Base-by-base conservation (phyloP, 2,113 vertebrate species). In the Dermatemys mawii region DNA sequence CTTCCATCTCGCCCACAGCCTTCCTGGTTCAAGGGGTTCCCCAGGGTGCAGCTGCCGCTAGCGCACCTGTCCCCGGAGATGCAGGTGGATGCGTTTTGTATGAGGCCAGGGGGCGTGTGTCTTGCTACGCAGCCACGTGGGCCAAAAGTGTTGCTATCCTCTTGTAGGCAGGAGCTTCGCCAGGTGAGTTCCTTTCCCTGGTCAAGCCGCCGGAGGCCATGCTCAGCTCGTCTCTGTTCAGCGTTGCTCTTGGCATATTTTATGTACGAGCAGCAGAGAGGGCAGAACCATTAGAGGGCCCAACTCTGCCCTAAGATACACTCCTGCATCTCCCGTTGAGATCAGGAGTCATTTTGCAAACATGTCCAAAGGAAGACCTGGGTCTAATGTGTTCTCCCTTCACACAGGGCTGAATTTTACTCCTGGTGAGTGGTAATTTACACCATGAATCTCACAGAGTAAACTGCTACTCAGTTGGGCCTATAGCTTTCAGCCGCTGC, bases 121-220 rank as follows among this genome's bases (percentile, higher is more conserved):
- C 14, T 35, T n/a, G n/a, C n/a, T n/a, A n/a, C n/a, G 0, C 32
- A 44, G 60, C 79, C 12, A 13, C 0, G 0, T n/a, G 3, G 44
- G 3, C 14, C 63, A 6, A 19, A 14, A 76, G 4, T 0, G 0
- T 55, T 22, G 8, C 3, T 84, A 8, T 32, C 9, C 81, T 86
- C 46, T 82, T 3, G 0, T 32, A 38, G 53, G 29, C 41, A n/a
- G 27, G 6, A 54, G 4, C 86, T 81, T 90, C 24, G 2, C 32
- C 86, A 35, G 13, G 41, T 90, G 46, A 17, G 8, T 0, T 2
- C 8, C 2, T 81, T 5, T 1, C 6, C 80, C 22, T 63, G 44
- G 22, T 70, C 27, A 11, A 89, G n/a, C n/a, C 3, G 1, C 0
- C 5, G n/a, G 5, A 8, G 91, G 91, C 53, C 60, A 90, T 8